These are phyloP conservation scores for Taeniopygia guttata DNA, from an alignment of 2,797 vertebrate species.

Conservation along the genomic window DNA sequence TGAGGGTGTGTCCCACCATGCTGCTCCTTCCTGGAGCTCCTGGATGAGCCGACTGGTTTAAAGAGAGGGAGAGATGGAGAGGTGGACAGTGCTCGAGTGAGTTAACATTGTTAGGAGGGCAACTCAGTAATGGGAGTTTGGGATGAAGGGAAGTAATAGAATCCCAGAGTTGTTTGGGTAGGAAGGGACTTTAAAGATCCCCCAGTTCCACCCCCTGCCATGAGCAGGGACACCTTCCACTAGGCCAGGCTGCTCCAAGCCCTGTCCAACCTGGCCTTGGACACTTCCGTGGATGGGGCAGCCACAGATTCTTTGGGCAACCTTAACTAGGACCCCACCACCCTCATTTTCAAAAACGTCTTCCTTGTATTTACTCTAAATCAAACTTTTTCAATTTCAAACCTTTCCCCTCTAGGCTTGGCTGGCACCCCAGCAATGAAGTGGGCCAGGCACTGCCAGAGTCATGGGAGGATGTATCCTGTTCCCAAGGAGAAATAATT, in stretches of 20 bases:
- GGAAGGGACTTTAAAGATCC: neutral
- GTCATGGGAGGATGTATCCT: neutral
- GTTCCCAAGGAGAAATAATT: neutral
- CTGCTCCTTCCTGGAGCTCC: neutral
- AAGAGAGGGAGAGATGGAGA: neutral
- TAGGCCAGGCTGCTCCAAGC: rapidly evolving
- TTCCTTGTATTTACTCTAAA: too few species aligned
- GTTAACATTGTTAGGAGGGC: neutral
- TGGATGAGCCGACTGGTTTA: rapidly evolving
- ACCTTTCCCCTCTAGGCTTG: neutral
- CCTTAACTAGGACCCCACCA: neutral
- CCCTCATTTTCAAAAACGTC: neutral
- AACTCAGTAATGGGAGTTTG: rapidly evolving
- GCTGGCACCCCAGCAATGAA: rapidly evolving
- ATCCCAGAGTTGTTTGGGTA: neutral
- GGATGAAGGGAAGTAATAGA: neutral
- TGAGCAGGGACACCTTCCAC: neutral
- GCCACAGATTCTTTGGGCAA: neutral
- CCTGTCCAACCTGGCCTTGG: rapidly evolving
- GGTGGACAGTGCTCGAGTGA: rapidly evolving
- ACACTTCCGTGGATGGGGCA: neutral
- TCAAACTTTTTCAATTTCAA: neutral
- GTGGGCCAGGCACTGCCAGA: rapidly evolving
- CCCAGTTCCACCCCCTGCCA: rapidly evolving
- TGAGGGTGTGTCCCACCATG: neutral